These are phyloP conservation scores for Furnarius figulus DNA, from an alignment of 2,113 vertebrate species.

Conservation along the genomic window DNA sequence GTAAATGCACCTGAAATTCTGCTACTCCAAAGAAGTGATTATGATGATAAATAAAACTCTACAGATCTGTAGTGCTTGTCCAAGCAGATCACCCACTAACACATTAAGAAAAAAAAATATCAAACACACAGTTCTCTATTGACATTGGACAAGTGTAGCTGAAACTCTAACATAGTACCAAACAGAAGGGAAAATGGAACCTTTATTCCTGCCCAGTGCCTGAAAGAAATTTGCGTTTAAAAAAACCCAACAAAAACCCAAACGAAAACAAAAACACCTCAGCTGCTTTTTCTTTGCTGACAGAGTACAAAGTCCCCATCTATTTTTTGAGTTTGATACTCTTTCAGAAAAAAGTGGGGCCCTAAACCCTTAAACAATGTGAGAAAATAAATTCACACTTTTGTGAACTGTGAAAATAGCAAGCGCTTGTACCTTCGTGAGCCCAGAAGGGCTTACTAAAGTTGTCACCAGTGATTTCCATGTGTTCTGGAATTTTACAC, in stretches of 20 bases:
- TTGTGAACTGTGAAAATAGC: not conserved
- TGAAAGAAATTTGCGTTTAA: slow-evolving; percentile 6
- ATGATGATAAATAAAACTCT: not conserved
- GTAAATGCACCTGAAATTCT: not conserved
- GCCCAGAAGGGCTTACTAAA: not conserved
- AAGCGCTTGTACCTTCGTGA: not conserved
- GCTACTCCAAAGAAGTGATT: slow-evolving; percentile 8
- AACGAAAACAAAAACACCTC: not conserved
- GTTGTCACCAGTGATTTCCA: not conserved
- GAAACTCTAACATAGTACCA: not conserved
- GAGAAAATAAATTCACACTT: not conserved
- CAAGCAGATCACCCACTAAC: slow-evolving; percentile 36
- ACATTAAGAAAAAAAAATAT: not conserved
- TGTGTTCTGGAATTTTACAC: slow-evolving; percentile 21
- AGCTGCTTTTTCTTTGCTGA: not conserved
- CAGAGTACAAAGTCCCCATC: not conserved
- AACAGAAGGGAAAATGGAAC: slow-evolving; percentile 28
- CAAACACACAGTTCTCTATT: not conserved
- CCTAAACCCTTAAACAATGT: not conserved
- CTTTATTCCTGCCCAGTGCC: not conserved
- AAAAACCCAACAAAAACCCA: not conserved
- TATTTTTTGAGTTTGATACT: not conserved
- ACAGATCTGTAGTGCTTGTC: not conserved
- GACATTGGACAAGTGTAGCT: slow-evolving; percentile 28
- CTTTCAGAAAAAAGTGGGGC: not conserved